phyloP scores from a whole-genome alignment of 2,113 vertebrate species.

The Paradoxurus hermaphroditus region DNA sequence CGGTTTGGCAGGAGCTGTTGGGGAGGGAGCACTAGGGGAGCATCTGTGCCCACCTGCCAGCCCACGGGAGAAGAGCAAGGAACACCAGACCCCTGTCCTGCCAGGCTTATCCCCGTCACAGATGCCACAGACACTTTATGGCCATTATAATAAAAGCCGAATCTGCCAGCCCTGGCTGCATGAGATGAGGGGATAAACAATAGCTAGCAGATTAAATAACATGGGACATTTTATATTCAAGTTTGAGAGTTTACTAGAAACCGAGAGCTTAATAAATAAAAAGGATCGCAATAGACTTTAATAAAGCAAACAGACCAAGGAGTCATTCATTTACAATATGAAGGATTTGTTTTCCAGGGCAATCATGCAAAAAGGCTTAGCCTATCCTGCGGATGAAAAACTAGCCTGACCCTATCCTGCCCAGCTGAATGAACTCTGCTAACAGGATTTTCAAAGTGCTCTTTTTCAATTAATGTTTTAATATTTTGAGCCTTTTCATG shows the following conservation, averaged over 20 bases:
- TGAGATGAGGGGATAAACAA: slow-evolving; percentile 44
- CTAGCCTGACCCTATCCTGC: slow-evolving; percentile 35
- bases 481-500: slow-evolving; percentile 60
- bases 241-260: slow-evolving; percentile 65
- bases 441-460: slow-evolving; percentile 37
- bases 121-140: slow-evolving; percentile 32
- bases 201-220: slow-evolving; percentile 71
- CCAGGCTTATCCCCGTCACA: slow-evolving; percentile 12
- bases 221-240: slow-evolving; percentile 60
- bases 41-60: not conserved
- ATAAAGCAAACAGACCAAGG: slow-evolving; percentile 75
- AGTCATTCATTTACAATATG: slow-evolving; percentile 68
- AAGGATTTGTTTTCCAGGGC: slow-evolving; percentile 62
- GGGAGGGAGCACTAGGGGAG: not conserved
- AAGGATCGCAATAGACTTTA: slow-evolving; percentile 57
- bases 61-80: not conserved
- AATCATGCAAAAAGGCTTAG: slow-evolving; percentile 74
- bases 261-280: slow-evolving; percentile 74
- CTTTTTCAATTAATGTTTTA: slow-evolving; percentile 69
- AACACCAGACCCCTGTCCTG: slow-evolving; percentile 15
- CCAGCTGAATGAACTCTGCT: slow-evolving; percentile 43
- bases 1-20: not conserved
- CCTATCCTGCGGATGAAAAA: slow-evolving; percentile 44
- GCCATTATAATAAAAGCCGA: slow-evolving; percentile 40
- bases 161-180: slow-evolving; percentile 48